These are phyloP conservation scores for Pelodytes ibericus DNA, from an alignment of 2,797 vertebrate genomes.

Conservation along the genomic window DNA sequence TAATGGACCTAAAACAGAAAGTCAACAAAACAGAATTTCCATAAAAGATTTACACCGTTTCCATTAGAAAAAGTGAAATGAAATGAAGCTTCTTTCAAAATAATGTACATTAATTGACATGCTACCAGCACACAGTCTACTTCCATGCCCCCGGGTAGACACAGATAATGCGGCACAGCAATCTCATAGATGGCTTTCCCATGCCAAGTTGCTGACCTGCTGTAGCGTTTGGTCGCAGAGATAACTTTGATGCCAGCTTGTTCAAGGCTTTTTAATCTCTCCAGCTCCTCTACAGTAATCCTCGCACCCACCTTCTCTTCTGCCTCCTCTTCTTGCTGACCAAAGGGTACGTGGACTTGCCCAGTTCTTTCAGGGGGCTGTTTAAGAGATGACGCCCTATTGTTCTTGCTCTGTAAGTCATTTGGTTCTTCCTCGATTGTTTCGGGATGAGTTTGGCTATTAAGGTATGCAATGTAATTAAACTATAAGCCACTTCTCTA, in stretches of 20 bases:
- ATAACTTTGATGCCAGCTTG: slow-evolving; percentile 86
- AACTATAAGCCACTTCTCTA: neutral
- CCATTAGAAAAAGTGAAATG: too few species aligned
- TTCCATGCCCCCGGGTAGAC: neutral
- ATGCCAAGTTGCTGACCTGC: slow-evolving; percentile 80
- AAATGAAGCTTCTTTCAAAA: too few species aligned
- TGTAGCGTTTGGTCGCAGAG: slow-evolving; percentile 82
- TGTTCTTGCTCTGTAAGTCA: slow-evolving; percentile 67
- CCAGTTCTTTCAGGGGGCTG: slow-evolving; percentile 43
- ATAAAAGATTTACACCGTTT: too few species aligned
- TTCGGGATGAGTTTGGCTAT: slow-evolving; percentile 72
- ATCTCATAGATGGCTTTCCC: slow-evolving; percentile 42
- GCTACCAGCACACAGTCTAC: neutral
- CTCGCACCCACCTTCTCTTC: slow-evolving; percentile 49
- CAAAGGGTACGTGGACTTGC: slow-evolving; percentile 47
- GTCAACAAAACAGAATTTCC: too few species aligned
- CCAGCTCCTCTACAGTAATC: slow-evolving; percentile 68
- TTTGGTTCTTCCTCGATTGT: slow-evolving; percentile 75
- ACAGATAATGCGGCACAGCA: slow-evolving; percentile 26
- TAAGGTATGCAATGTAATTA: slow-evolving; percentile 66
- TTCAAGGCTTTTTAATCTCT: slow-evolving; percentile 79
- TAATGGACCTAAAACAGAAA: too few species aligned
- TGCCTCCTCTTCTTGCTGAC: slow-evolving; percentile 24
- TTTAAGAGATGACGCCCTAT: slow-evolving; percentile 47
- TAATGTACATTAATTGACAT: slow-evolving; percentile 1